A percentile compares a stretch with the other conserved stretches of the same genome.
phyloP scores from a whole-genome alignment of 1,140 invertebrate genomes.

The Dysdera silvatica region DNA sequence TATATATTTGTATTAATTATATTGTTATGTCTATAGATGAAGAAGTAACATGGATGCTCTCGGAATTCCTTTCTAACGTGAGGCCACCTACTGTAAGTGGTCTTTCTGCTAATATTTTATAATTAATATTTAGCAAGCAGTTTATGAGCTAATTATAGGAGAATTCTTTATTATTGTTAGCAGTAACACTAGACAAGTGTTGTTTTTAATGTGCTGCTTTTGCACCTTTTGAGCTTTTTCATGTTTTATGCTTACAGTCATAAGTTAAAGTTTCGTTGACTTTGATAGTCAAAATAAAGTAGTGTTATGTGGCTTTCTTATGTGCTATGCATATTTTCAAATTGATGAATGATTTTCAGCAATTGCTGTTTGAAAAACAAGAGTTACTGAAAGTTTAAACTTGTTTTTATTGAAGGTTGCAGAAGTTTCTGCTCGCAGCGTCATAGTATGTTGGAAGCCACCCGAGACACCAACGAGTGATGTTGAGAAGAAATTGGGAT shows the following conservation, averaged over 20 bases:
- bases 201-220: too few relatives aligned
- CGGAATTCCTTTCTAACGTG: conserved; percentile 19
- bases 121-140: too few relatives aligned
- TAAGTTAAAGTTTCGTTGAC: too few relatives aligned
- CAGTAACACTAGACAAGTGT: too few relatives aligned
- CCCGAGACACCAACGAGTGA: conserved; percentile 55
- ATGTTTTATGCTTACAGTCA: too few relatives aligned
- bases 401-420: conserved; percentile 53
- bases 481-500: conserved; percentile 41
- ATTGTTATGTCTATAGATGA: conserved; percentile 12
- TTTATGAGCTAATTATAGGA: too few relatives aligned
- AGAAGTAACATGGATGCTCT: conserved; percentile 15
- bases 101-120: too few relatives aligned
- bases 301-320: too few relatives aligned
- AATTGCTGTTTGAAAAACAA: neutral
- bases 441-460: conserved; percentile 65
- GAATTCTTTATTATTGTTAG: too few relatives aligned
- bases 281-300: too few relatives aligned
- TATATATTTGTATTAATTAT: neutral
- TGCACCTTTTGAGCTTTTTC: too few relatives aligned
- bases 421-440: conserved; percentile 65
- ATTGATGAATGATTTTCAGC: neutral
- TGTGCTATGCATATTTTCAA: neutral
- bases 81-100: conserved; percentile 13
- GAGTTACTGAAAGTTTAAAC: neutral